Evolutionary conservation across 2,888 invertebrate genomes (phyloP).

Genomic region (Apodemia zela): DNA sequence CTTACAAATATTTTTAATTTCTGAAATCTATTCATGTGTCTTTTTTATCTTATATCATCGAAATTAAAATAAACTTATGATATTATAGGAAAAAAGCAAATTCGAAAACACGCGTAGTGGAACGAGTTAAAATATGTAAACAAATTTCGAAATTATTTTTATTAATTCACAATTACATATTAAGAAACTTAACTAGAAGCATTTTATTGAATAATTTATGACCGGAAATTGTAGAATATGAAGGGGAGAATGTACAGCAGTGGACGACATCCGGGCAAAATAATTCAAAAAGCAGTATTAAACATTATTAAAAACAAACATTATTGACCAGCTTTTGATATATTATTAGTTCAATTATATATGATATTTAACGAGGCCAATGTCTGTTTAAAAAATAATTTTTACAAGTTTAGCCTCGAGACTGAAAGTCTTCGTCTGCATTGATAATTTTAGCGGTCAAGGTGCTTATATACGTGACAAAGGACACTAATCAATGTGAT

Average conservation of each 20-base stretch:
- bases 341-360: neutral
- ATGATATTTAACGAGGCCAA: neutral
- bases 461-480: constrained; percentile 34
- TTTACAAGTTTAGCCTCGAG: constrained; percentile 50
- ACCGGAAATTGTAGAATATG: constrained; percentile 6
- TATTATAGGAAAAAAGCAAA: too few species aligned
- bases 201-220: constrained; percentile 7
- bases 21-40: neutral
- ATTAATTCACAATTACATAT: neutral
- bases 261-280: constrained; percentile 3
- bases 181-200: neutral
- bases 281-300: neutral
- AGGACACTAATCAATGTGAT: neutral
- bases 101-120: too few species aligned
- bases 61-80: neutral
- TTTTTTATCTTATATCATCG: neutral
- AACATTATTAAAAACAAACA: neutral
- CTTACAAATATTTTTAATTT: neutral
- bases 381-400: neutral
- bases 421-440: constrained; percentile 59
- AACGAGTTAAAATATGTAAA: too few species aligned
- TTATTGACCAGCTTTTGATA: neutral
- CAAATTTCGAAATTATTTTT: too few species aligned
- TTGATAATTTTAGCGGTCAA: constrained; percentile 59
- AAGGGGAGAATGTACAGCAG: constrained; percentile 5